Base-by-base conservation (phyloP, 2,113 vertebrate species). In the Gambusia holbrooki region DNA sequence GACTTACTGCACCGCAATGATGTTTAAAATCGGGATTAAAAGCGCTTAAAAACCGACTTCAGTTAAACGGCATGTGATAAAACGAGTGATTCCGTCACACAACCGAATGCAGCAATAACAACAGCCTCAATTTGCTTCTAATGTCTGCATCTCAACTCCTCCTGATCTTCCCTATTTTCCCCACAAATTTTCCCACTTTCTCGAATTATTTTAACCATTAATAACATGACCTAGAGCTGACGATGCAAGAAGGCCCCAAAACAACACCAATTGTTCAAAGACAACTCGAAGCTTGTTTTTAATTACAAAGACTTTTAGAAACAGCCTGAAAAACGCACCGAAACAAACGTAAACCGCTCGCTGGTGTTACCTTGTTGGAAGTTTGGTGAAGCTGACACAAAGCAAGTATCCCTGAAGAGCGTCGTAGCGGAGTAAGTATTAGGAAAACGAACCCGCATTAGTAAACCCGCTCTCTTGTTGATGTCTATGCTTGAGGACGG, bases 401-500 rank as follows among this genome's bases (percentile, higher is more conserved):
- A 85, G 76, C 80, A 67, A 40, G 71, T 73, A 17, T 89, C 77
- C 82, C 15, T 29, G 40, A 11, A 37, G 2, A 68, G 72, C 66
- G 84, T 85, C 28, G 74, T 66, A 68, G 45, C 84, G 80, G 76
- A 67, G 84, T 40, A 76, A 89, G 81, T 88, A 74, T 82, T 82
- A 71, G 80, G 80, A 76, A 86, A 85, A 90, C 77, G 66, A 84
- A 75, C 74, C 89, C 88, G 90, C 86, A 88, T 90, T 86, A 48
- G 83, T 83, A 87, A 58, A 87, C 85, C 82, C 83, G 79, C 84
- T 91, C 84, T 88, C 90, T 92, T 93, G 92, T 93, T 93, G 92
- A 93, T 91, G 92, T 93, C 92, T 90, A 88, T 84, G 89, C 75
- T 70, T 92, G 93, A 92, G 86, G 86, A 90, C 86, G 82, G 84